Evolutionary conservation across 2,888 invertebrate genomes (phyloP).

Genomic region (Lasius platythorax): DNA sequence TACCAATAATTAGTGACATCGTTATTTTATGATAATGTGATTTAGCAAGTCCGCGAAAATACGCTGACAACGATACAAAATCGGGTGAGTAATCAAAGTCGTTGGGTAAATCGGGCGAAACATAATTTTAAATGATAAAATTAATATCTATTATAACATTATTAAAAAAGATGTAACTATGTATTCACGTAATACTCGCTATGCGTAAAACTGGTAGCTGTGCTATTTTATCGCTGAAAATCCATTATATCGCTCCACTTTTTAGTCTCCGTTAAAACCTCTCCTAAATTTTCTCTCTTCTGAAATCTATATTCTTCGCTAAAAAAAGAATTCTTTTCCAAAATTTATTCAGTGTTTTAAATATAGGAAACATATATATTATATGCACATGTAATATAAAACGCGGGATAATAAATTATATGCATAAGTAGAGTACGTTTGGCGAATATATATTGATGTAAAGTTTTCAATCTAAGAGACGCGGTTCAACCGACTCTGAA

Average conservation of each 20-base stretch:
- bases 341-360: slow-evolving; percentile 2
- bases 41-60: slow-evolving; percentile 7
- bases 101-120: slow-evolving; percentile 11
- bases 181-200: background rate
- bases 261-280: slow-evolving; percentile 10
- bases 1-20: slow-evolving; percentile 39
- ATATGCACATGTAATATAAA: background rate
- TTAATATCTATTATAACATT: slow-evolving; percentile 25
- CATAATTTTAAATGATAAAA: slow-evolving; percentile 12
- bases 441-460: background rate
- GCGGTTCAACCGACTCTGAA: slow-evolving; percentile 8
- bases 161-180: slow-evolving; percentile 17
- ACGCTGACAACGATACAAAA: slow-evolving; percentile 16
- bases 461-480: background rate
- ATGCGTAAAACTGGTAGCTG: background rate
- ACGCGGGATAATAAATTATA: background rate
- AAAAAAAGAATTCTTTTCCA: background rate
- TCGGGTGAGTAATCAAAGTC: slow-evolving; percentile 17
- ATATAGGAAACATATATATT: background rate
- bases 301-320: background rate
- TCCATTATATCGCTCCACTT: slow-evolving; percentile 4
- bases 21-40: slow-evolving; percentile 30
- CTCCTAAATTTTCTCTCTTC: background rate
- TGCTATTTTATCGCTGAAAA: slow-evolving; percentile 21
- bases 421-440: background rate